Percentiles rank a stretch among this genome's conserved stretches.
Evolutionary conservation across 2,888 invertebrate genomes (phyloP).

Genomic region (Tenodera sinensis): DNA sequence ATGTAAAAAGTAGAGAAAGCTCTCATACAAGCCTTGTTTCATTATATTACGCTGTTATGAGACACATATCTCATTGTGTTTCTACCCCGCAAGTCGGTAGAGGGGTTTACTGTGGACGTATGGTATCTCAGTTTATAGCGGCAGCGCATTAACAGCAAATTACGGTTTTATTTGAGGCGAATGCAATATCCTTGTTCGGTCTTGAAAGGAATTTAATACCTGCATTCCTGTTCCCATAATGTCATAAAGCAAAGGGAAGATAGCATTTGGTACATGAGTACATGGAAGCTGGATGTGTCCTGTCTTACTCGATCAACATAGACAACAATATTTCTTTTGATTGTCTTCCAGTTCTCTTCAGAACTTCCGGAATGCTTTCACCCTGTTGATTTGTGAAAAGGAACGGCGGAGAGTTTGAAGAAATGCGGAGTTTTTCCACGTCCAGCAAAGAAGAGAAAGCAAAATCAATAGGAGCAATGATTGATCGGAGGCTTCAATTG

Average conservation of each 20-base stretch:
- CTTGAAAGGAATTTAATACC: neutral
- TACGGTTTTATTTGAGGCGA: too few relatives aligned
- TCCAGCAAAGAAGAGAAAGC: neutral
- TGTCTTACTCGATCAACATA: neutral
- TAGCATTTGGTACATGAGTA: neutral
- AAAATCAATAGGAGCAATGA: neutral
- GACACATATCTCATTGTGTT: too few relatives aligned
- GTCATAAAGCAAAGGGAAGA: neutral
- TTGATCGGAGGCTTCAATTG: neutral
- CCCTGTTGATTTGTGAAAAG: neutral
- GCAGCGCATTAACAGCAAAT: too few relatives aligned
- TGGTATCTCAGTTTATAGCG: too few relatives aligned
- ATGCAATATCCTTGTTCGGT: neutral
- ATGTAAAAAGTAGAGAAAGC: too few relatives aligned
- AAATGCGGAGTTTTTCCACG: neutral
- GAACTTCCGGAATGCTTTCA: neutral
- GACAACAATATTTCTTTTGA: neutral
- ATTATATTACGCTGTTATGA: too few relatives aligned
- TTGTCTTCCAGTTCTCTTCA: neutral
- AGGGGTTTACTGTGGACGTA: too few relatives aligned
- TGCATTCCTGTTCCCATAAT: neutral
- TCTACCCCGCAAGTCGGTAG: too few relatives aligned
- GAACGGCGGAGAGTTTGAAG: neutral
- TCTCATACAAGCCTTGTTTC: too few relatives aligned
- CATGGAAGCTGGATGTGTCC: neutral